Evolutionary conservation across 2,888 invertebrate species (phyloP).

Genomic region (Phasia obesa): DNA sequence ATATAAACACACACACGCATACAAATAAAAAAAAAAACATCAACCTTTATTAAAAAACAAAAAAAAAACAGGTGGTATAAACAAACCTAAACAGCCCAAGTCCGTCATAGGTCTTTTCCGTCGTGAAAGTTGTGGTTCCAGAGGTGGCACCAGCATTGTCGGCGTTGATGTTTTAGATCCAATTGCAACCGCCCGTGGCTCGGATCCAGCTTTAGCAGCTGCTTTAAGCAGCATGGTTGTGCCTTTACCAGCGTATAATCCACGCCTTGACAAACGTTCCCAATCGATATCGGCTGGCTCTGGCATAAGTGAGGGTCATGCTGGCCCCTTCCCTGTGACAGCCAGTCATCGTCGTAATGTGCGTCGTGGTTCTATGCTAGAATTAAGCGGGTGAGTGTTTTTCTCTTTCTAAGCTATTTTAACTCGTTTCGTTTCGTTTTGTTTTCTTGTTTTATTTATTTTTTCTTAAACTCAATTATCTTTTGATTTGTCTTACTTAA

Average conservation of each 20-base stretch:
- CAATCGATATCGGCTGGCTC: conserved; percentile 77
- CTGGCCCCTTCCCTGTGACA: conserved; percentile 86
- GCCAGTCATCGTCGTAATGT: conserved; percentile 87
- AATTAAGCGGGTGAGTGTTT: conserved; percentile 88
- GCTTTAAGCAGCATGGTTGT: conserved; percentile 80
- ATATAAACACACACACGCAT: conserved; percentile 16
- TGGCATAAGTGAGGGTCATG: conserved; percentile 82
- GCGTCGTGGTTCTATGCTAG: conserved; percentile 91
- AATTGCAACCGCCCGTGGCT: conserved; percentile 82
- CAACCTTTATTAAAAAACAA: conserved; percentile 38
- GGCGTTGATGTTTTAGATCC: conserved; percentile 82
- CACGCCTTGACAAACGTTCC: conserved; percentile 79
- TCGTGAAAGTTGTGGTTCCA: conserved; percentile 90
- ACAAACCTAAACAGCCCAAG: conserved; percentile 92
- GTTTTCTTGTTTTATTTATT: conserved; percentile 25
- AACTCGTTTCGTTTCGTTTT: conserved; percentile 14
- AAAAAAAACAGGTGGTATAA: conserved; percentile 88
- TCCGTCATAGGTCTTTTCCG: conserved; percentile 95
- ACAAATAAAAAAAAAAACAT: conserved; percentile 17
- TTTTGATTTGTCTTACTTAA: not conserved
- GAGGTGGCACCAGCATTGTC: conserved; percentile 84
- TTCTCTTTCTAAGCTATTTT: conserved; percentile 22
- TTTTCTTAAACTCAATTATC: conserved; percentile 13
- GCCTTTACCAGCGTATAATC: conserved; percentile 81
- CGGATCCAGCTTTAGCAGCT: conserved; percentile 83